Evolutionary conservation across 2,113 vertebrate genomes (phyloP), one percentile per base, ranked within the genome.

Genomic region (Brachirus orientalis): DNA sequence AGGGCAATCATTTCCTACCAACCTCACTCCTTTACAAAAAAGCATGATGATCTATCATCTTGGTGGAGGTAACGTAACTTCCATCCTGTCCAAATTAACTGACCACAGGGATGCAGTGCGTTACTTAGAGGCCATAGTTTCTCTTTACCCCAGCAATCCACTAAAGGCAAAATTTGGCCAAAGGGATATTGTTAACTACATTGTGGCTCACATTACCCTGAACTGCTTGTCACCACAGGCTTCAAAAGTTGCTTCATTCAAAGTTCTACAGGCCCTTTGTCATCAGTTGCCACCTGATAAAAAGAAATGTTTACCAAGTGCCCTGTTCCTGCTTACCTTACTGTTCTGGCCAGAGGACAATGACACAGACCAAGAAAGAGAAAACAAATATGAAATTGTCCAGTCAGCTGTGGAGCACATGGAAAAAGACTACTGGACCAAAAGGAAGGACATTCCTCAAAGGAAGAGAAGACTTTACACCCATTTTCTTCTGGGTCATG

Each of bases 331-430:
- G 61, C 89, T 91, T 10, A 91, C 92, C 1, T 73, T 96, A 53
- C 63, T 95, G 0, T 94, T 93, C 75, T 95, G 95, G 95, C 94
- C 94, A 64, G 95, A 95, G 46, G 92, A 93, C 17, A 60, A 83
- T 19, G 44, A 94, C 70, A 89, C 67, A 3, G 80, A 75, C 54
- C 48, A 67, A 0, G 86, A 89, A 14, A 93, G 75, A n/a, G 64
- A 94, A 7, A 35, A 5, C 0, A 94, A 95, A 73, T 92, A 92
- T 11, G 74, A 89, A 40, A 92, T 83, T 44, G 80, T 96, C 0
- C 89, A 76, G 28, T 68, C 69, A 5, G 92, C 94, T 13, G 77
- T 94, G 76, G 88, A 93, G 54, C 84, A 84, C 4, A 35, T 94
- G 47, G 89, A 94, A 45, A 82, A 63, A 20, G 51, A 60, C 0